phyloP scores from a whole-genome alignment of 2,797 vertebrate species.

The Clarias pachynema region DNA sequence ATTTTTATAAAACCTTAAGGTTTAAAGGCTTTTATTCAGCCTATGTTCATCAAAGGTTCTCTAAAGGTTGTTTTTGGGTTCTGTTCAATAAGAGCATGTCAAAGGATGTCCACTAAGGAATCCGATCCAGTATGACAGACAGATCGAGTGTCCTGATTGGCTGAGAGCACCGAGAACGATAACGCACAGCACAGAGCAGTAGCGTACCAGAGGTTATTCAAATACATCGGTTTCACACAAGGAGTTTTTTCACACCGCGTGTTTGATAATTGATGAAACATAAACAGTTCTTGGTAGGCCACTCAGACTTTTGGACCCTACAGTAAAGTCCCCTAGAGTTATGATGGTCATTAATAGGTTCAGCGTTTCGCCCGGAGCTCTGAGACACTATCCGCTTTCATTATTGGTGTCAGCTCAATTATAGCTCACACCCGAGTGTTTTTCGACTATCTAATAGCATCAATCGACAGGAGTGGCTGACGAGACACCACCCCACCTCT shows the following conservation, averaged over 20 bases:
- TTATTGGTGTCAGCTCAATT: slow-evolving; percentile 98
- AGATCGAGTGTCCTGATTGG: not conserved
- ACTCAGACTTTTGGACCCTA: slow-evolving; percentile 29
- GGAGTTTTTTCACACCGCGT: slow-evolving; percentile 3
- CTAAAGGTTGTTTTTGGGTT: not conserved
- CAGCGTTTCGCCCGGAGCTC: slow-evolving; percentile 89
- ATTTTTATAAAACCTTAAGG: not conserved
- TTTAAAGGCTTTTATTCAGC: not conserved
- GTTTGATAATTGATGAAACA: slow-evolving; percentile 28
- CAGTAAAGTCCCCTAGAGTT: slow-evolving; percentile 81
- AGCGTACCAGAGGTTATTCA: not conserved
- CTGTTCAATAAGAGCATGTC: not conserved
- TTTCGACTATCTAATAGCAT: slow-evolving; percentile 97
- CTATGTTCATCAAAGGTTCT: not conserved
- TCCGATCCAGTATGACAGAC: not conserved
- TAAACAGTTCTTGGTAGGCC: slow-evolving; percentile 34
- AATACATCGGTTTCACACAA: not conserved
- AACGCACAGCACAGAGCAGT: not conserved
- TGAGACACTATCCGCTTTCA: slow-evolving; percentile 94
- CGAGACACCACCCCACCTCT: slow-evolving; percentile 71
- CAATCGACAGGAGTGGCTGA: slow-evolving; percentile 93
- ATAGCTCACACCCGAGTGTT: slow-evolving; percentile 99
- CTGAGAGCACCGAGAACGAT: not conserved
- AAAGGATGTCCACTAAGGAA: no score
- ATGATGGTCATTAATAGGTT: slow-evolving; percentile 99